Base-by-base conservation (phyloP, 2,797 vertebrate species). In the Alcedo quadribrachys region DNA sequence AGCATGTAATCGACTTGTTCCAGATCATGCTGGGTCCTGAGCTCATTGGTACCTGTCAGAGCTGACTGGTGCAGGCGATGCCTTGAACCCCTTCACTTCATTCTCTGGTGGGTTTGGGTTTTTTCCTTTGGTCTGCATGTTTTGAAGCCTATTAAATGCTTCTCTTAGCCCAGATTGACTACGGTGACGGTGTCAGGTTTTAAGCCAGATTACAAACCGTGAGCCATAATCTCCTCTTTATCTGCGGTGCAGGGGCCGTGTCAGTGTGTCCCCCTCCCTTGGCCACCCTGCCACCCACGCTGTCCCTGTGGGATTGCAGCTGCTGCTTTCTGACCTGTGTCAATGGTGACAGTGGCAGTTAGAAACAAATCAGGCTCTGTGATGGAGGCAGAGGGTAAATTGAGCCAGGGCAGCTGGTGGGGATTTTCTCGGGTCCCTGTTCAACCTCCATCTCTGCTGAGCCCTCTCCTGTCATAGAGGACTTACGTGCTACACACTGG, bases 101-200 rank as follows among this genome's bases (percentile, higher is more conserved):
- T 57, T 85, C 63, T 5, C 48, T 75, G 61, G 11, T 55, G 78
- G 77, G 35, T 8, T n/a, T 11, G 24, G 25, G 27, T 73, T 77
- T 28, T 80, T 45, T 30, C 54, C 76, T 53, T 84, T 89, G 42
- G 16, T 53, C 53, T 62, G 30, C 66, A 22, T 85, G 30, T 73
- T 92, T 85, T 60, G 58, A 89, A 89, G 90, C 94, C 87, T 89
- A 93, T 96, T 96, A 96, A 94, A 94, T 60, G 83, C 81, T 92
- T 93, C 90, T 92, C 70, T 93, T 87, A 87, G 93, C 81, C 93
- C 86, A 73, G 90, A 95, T 87, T 82, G 88, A 85, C 84, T 74
- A 3, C 0, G 8, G 84, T 85, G 93, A 94, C 16, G 50, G 95
- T 93, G 95, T 94, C 92, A 83, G 93, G 79, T 87, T 95, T 95